phyloP scores from a whole-genome alignment of 2,797 vertebrate species.

The Spinibarbus caldwelli region DNA sequence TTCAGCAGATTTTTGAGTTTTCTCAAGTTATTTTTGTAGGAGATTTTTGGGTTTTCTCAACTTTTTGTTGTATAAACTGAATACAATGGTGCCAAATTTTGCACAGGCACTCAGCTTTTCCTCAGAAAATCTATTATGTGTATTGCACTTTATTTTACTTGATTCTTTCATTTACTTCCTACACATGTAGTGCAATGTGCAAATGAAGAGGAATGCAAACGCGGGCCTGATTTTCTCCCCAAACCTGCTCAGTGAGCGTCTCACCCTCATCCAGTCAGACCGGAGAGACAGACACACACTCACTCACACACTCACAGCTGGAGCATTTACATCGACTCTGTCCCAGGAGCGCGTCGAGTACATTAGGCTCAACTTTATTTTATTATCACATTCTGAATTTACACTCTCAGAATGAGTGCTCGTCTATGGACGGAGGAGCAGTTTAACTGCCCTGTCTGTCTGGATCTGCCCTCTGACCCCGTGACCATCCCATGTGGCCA shows the following conservation, averaged over 20 bases:
- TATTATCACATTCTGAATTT: not conserved
- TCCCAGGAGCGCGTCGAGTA: not conserved
- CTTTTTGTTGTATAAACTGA: no score
- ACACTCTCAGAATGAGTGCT: constrained; percentile 63
- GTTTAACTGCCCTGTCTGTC: constrained; percentile 84
- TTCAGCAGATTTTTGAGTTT: no score
- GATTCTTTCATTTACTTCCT: not conserved
- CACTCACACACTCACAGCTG: not conserved
- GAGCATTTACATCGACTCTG: constrained; percentile 24
- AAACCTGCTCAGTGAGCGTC: constrained; percentile 73
- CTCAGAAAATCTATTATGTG: not conserved
- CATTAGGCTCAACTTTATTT: not conserved
- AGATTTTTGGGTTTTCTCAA: no score
- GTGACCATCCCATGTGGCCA: constrained; percentile 84
- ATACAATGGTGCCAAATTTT: not conserved
- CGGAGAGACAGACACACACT: constrained; percentile 55
- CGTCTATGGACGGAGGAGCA: constrained; percentile 83
- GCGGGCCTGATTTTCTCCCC: constrained; percentile 66
- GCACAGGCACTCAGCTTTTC: not conserved
- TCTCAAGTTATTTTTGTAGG: no score
- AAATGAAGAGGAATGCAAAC: not conserved
- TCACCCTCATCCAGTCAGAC: constrained; percentile 65
- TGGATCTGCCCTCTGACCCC: constrained; percentile 80
- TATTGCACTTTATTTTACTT: not conserved
- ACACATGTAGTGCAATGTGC: not conserved